A percentile compares a stretch with the other conserved stretches of the same genome.
phyloP scores from a whole-genome alignment of 1,140 invertebrate genomes.

The Colletes latitarsis region DNA sequence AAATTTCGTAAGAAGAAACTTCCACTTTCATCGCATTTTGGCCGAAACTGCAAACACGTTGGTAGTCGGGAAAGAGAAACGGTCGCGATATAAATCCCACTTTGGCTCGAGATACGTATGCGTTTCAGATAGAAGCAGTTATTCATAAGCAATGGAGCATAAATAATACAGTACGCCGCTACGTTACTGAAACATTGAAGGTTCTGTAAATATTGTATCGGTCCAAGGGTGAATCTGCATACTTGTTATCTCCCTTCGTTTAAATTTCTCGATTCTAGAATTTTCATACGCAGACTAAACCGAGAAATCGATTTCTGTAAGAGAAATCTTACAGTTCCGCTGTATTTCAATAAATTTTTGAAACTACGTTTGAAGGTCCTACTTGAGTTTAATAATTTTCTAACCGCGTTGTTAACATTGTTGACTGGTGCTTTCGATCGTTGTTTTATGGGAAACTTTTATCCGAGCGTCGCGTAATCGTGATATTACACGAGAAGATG shows the following conservation, averaged over 20 bases:
- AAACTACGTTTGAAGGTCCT: too few relatives aligned
- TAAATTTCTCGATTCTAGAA: neutral
- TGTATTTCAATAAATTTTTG: too few relatives aligned
- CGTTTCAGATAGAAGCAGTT: conserved; percentile 67
- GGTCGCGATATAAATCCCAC: conserved; percentile 68
- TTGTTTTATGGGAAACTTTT: neutral
- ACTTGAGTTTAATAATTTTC: too few relatives aligned
- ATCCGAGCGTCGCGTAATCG: neutral
- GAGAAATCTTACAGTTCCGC: too few relatives aligned
- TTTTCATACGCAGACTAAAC: too few relatives aligned
- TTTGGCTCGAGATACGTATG: conserved; percentile 60
- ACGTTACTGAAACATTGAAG: conserved; percentile 69
- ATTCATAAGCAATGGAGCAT: conserved; percentile 74
- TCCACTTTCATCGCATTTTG: neutral
- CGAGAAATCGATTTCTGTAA: too few relatives aligned
- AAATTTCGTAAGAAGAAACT: neutral
- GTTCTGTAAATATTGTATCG: conserved; percentile 69
- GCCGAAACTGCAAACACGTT: neutral
- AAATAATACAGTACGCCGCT: conserved; percentile 69
- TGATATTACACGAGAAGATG: conserved; percentile 11
- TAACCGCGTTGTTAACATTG: too few relatives aligned
- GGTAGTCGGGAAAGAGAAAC: conserved; percentile 34
- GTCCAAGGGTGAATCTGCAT: conserved; percentile 34
- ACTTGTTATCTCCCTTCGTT: conserved; percentile 24
- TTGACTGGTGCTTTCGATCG: neutral